Base-by-base conservation (phyloP, 2,888 invertebrate species). In the Drosophila recens region DNA sequence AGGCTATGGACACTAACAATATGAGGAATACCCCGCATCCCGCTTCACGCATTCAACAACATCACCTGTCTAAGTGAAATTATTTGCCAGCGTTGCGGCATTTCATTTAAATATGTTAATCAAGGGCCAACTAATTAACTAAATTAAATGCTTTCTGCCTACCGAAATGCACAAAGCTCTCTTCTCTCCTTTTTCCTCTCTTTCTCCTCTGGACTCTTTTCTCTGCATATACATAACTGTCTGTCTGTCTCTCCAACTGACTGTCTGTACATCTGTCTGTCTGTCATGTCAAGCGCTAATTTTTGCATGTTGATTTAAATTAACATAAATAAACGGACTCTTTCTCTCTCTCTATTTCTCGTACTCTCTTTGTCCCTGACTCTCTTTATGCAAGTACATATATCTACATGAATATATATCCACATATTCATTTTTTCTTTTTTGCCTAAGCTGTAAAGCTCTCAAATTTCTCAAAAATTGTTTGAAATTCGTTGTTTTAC, bases 81-180 rank as follows among this genome's bases (percentile, higher is more conserved):
- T 68, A 78, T 79, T 79, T 79, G 69, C 79, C 56, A 70, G 59
- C 65, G 56, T 79, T 79, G 79, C 62, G 66, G 75, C 79, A 74
- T 79, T 75, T 79, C 84, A 86, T 88, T 75, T 79, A 72, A 79
- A 76, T 79, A 77, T 84, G 81, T 79, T 77, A 84, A 84, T 84
- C 72, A 88, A 82, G 84, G 88, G 76, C 68, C 88, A 73, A 82
- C 88, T 84, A 88, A 84, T 84, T 84, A 84, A 88, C 72, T 88
- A 88, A 88, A 84, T 88, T 79, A 87, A 89, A 84, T 89, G 85
- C 57, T 71, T 68, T 72, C 68, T 57, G 59, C 71, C 63, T 67
- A 62, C 52, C 70, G 42, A 62, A 70, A 57, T 57, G 62, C 70
- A 70, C 40, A 52, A 40, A 40, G 51, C 38, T 34, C 15, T 38